Conservation (phyloP, 1,140 invertebrate species). For the Leptoteleia sp. region DNA sequence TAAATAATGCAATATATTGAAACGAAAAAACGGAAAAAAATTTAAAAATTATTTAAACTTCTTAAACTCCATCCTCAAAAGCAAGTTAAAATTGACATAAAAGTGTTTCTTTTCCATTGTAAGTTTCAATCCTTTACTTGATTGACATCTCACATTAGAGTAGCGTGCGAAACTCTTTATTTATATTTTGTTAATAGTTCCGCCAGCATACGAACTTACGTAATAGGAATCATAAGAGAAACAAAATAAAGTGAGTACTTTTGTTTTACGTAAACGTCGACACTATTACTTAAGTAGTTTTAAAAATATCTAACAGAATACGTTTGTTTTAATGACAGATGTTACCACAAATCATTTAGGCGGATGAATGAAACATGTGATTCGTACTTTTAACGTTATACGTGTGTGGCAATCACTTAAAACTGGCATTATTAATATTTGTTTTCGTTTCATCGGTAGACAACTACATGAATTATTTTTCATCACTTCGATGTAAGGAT, state of each 20-base stretch:
- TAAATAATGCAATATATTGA: too few species aligned
- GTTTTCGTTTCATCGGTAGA: slow-evolving; percentile 6
- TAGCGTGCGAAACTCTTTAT: slow-evolving; percentile 18
- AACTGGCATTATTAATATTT: slow-evolving; percentile 26
- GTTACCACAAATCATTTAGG: slow-evolving; percentile 41
- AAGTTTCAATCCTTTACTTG: too few species aligned
- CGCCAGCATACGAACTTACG: slow-evolving; percentile 10
- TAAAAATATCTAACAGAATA: slow-evolving; percentile 42
- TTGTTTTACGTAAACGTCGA: slow-evolving; percentile 28
- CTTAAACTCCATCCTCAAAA: too few species aligned
- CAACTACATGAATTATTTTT: slow-evolving; percentile 11
- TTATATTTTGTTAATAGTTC: slow-evolving; percentile 8
- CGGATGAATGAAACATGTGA: slow-evolving; percentile 24
- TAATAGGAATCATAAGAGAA: slow-evolving; percentile 23
- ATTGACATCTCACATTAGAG: slow-evolving; percentile 27
- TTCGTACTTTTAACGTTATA: slow-evolving; percentile 6
- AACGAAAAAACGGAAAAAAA: too few species aligned
- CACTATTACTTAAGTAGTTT: slow-evolving; percentile 28
- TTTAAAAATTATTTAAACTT: too few species aligned
- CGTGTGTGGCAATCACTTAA: slow-evolving; percentile 20
- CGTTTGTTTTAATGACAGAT: slow-evolving; percentile 47
- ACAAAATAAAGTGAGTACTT: slow-evolving; percentile 20
- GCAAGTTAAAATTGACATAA: too few species aligned
- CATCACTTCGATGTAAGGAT: slow-evolving; percentile 1
- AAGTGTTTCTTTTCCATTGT: too few species aligned